Base-by-base conservation (phyloP, 2,797 vertebrate genomes). In the Enteromius anoplus region DNA sequence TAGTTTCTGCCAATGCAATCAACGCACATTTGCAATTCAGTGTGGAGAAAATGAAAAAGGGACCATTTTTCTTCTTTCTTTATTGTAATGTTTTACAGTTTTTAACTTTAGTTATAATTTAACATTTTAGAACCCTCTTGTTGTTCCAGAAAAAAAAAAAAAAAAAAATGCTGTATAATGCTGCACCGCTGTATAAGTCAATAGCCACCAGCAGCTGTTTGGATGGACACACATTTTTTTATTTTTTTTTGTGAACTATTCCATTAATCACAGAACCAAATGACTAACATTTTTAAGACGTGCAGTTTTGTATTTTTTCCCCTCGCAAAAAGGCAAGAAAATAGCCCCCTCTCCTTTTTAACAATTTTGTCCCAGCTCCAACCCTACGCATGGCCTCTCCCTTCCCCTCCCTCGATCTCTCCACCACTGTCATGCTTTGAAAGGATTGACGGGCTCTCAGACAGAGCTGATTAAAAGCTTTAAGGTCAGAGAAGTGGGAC, bases 381-480 rank as follows among this genome's bases (percentile, higher is more conserved):
- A 69, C 49, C 45, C 26, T 58, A 45, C 11, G 45, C 58, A 75
- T 53, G 34, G n/a, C 34, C 19, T 55, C n/a, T 42, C 55, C 85
- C 86, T 89, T 86, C 88, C 87, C 81, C 89, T 86, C 53, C 45
- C 85, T 83, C 87, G 72, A 89, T 91, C 89, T 88, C 78, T 88
- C 58, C 47, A 68, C 23, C 42, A 84, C 82, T 76, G 86, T 88
- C 90, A 89, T 92, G 91, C 91, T 94, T 93, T 92, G 93, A 94
- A 92, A 91, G 90, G 93, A 94, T 93, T 93, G 93, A 94, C 93
- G 91, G 94, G 92, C 91, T 95, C 91, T 88, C 91, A 90, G 87
- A 92, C 91, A 91, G 91, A 95, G 92, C 93, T 95, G 94, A 95
- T 94, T 94, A 95, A 93, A 93, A 93, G 93, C 93, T 94, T 93